Evolutionary conservation across 2,797 vertebrate species (phyloP).

Genomic region (Natrix natrix): DNA sequence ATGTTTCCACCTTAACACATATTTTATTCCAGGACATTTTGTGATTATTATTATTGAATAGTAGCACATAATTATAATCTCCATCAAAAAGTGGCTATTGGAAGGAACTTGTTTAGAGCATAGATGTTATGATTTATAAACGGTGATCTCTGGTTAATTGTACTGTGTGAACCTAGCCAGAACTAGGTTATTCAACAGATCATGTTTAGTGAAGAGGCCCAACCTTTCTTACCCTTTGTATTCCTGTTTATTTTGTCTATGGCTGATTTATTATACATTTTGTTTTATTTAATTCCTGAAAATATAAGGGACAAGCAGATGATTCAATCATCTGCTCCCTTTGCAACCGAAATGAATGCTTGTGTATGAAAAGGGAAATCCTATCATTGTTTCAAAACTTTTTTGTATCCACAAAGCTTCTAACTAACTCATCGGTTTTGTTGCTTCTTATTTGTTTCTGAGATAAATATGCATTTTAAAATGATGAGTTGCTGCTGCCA

Average conservation of each 20-base stretch:
- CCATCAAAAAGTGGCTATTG: neutral
- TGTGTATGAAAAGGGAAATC: neutral
- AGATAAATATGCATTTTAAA: neutral
- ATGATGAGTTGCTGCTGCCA: neutral
- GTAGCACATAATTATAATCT: neutral
- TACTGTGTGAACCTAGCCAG: neutral
- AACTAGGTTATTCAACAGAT: neutral
- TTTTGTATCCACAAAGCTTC: neutral
- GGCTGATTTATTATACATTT: neutral
- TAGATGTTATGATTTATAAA: neutral
- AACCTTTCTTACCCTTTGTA: neutral
- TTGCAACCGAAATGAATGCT: neutral
- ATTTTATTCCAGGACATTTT: neutral
- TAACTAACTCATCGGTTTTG: neutral
- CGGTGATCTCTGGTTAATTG: neutral
- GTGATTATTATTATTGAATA: slow-evolving; percentile 18
- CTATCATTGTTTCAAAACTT: neutral
- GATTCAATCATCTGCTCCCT: neutral
- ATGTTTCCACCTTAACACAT: neutral
- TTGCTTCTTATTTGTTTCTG: neutral
- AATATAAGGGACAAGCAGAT: neutral
- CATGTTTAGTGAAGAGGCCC: neutral
- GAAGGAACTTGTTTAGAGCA: neutral
- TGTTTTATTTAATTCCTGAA: neutral
- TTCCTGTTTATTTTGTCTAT: neutral